Evolutionary conservation across 2,888 invertebrate species (phyloP), one percentile per base, ranked within the genome.

Genomic region (Pheosia tremula): DNA sequence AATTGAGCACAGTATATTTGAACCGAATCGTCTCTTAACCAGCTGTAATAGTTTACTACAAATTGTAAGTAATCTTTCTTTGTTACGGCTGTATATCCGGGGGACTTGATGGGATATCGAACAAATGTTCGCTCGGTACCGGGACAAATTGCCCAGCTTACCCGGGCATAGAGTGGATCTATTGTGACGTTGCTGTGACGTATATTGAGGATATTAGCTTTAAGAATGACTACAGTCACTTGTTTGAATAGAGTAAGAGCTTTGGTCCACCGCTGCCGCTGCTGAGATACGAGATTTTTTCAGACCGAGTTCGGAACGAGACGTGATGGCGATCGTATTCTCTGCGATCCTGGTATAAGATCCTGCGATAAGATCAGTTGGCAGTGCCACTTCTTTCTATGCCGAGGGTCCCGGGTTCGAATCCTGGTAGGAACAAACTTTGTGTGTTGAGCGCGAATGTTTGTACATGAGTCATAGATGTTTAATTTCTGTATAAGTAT

Each of bases 61-160:
- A 67, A 75, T 77, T 72, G 67, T 77, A 63, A 72, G 78, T 77
- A 75, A 77, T 75, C 72, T 67, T 67, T 66, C 75, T 75, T 72
- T 72, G 78, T 75, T 67, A 72, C 69, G n/a, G 66, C 61, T 66
- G 64, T 67, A 72, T 75, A 66, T 61, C 66, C 63, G 57, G 71
- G 24, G 52, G 56, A 59, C 70, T 72, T 75, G 76, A 75, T 75
- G 68, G 76, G 75, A 67, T 77, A 75, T 75, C 66, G 78, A 77
- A 75, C 70, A 75, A 75, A 77, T 75, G 78, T 60, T 77, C 70
- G 60, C 66, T 70, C 70, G 72, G 63, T 72, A 59, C 62, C 60
- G 63, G 78, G 73, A 75, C 75, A 75, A 75, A 75, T 75, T 77
- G 75, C 68, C 60, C 58, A 67, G 75, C 75, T 75, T 75, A 75